Evolutionary conservation across 2,797 vertebrate genomes (phyloP).

Genomic region (Notolabrus celidotus): DNA sequence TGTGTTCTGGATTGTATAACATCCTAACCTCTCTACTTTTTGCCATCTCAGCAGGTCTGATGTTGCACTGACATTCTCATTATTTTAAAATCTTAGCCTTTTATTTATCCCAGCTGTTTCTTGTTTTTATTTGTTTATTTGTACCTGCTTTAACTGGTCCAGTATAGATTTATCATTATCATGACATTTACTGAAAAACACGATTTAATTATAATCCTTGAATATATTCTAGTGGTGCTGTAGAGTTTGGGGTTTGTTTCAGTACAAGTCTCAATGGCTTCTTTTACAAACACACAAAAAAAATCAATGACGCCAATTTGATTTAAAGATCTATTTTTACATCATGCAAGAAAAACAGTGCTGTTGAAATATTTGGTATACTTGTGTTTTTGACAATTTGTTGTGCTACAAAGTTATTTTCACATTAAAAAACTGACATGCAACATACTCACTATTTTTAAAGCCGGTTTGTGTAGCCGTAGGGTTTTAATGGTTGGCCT

Average conservation of each 20-base stretch:
- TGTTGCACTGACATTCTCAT: conserved; percentile 56
- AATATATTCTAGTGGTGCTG: conserved; percentile 70
- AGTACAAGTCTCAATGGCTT: conserved; percentile 27
- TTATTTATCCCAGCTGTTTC: neutral
- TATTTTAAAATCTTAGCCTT: conserved; percentile 1
- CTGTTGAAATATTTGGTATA: conserved; percentile 19
- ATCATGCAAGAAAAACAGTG: conserved; percentile 17
- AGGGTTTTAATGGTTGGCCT: neutral
- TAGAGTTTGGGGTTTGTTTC: conserved; percentile 33
- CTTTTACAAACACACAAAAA: conserved; percentile 18
- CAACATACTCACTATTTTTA: too few species aligned
- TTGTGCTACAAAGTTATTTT: conserved; percentile 44
- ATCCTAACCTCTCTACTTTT: conserved; percentile 46
- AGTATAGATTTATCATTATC: conserved; percentile 18
- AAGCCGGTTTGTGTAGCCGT: too few species aligned
- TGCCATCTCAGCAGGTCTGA: conserved; percentile 76
- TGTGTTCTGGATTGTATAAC: conserved; percentile 48
- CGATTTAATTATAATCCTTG: conserved; percentile 50
- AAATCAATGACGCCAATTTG: conserved; percentile 45
- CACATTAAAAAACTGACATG: neutral
- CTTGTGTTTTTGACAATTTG: conserved; percentile 30
- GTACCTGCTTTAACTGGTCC: conserved; percentile 12
- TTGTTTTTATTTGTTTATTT: neutral
- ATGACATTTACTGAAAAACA: conserved; percentile 23
- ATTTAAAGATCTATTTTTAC: conserved; percentile 50